Base-by-base conservation (phyloP, 1,140 invertebrate species). In the Zaprionus taronus region DNA sequence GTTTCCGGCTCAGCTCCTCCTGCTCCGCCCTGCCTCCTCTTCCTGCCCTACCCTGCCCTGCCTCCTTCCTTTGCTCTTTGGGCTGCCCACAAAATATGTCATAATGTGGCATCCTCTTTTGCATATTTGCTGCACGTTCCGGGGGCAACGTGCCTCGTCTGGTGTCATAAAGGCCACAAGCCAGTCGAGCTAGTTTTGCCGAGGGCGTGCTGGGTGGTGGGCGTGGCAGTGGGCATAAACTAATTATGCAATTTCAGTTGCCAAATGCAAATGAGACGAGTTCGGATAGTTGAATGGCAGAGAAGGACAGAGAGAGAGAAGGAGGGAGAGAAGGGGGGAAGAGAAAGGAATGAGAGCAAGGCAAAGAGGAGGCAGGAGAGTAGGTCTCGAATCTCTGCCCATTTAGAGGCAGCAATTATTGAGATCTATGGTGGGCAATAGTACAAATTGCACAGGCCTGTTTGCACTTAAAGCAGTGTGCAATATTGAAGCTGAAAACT, bases 201-300 rank as follows among this genome's bases (percentile, higher is more conserved):
- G 22, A 36, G 36, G 53, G 34, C 34, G 38, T 26, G 4, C 24
- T 26, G 24, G 24, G 6, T 31, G 6, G 38, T 47, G 41, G 47
- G 34, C 7, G 55, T 34, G 31, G 60, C 36, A 58, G 66, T 64
- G 58, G 75, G 71, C 79, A 81, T 89, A n/a, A n/a, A n/a, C n/a
- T n/a, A 87, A 89, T 87, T 87, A 84, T 72, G 68, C 49, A 67
- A 73, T 78, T 66, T 69, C 61, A 51, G 49, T 65, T 71, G 36
- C 34, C 67, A 86, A 86, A 83, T 83, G 66, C 62, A 83, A 87
- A 89, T 89, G 77, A 58, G 38, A 14, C 20, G n/a, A 74, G 63
- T 28, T 69, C 22, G 36, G 58, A 56, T 71, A 57, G 44, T 53
- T 53, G 68, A 69, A 65, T 70, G 31, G 20, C 5, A 2, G 51